Conservation (phyloP, 1,140 invertebrate species). For the Drosophila willistoni region DNA sequence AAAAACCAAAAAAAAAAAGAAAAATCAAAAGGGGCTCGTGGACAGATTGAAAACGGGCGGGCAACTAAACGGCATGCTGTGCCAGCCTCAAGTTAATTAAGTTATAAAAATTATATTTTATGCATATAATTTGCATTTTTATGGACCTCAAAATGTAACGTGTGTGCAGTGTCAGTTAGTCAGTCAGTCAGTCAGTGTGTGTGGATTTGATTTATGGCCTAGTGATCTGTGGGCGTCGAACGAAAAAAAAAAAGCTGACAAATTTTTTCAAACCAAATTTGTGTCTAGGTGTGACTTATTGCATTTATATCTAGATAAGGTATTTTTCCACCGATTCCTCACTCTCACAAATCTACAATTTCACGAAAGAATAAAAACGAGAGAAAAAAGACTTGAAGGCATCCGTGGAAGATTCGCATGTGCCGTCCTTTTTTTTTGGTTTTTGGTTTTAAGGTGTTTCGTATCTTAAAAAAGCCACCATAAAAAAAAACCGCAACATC, state of each 20-base stretch:
- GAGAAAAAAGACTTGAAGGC: slow-evolving; percentile 1
- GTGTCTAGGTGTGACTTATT: slow-evolving; percentile 73
- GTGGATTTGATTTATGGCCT: slow-evolving; percentile 16
- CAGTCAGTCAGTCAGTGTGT: background rate
- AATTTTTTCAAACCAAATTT: slow-evolving; percentile 34
- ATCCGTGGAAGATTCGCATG: slow-evolving; percentile 55
- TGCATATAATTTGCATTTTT: slow-evolving; percentile 80
- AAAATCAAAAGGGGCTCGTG: slow-evolving; percentile 16
- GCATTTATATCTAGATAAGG: slow-evolving; percentile 47
- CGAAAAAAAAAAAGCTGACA: slow-evolving; percentile 48
- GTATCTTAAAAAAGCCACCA: slow-evolving; percentile 25
- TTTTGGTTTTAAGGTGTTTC: slow-evolving; percentile 30
- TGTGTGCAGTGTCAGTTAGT: slow-evolving; percentile 42
- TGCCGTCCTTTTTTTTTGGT: slow-evolving; percentile 37
- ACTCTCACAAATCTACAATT: slow-evolving; percentile 72
- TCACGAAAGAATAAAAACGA: slow-evolving; percentile 34
- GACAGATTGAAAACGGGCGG: background rate
- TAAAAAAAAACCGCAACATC: slow-evolving; percentile 63
- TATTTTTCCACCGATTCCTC: slow-evolving; percentile 22
- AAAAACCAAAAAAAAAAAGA: slow-evolving; percentile 33
- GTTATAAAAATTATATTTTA: slow-evolving; percentile 82
- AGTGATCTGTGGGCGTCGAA: slow-evolving; percentile 45
- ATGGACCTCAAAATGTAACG: slow-evolving; percentile 71
- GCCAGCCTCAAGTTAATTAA: slow-evolving; percentile 61
- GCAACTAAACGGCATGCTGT: slow-evolving; percentile 49